A percentile compares a stretch with the other conserved stretches of the same genome.
phyloP scores from a whole-genome alignment of 1,140 invertebrate genomes.

The Diachasmimorpha longicaudata region DNA sequence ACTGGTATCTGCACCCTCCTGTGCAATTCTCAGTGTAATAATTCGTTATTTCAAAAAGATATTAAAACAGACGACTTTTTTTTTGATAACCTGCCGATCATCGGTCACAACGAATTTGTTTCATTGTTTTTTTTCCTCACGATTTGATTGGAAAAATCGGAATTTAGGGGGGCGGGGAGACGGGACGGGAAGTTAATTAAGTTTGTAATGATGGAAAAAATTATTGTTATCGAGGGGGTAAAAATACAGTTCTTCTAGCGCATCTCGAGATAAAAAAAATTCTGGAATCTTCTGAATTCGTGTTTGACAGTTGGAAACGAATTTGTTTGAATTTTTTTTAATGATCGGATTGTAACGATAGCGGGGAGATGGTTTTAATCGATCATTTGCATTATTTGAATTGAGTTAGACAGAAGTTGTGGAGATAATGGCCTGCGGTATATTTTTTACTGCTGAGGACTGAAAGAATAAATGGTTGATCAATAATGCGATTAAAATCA shows the following conservation, averaged over 20 bases:
- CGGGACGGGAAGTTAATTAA: background rate
- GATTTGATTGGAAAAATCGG: background rate
- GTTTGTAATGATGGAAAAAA: background rate
- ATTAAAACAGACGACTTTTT: slow-evolving; percentile 47
- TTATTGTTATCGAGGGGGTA: background rate
- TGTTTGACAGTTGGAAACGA: no score
- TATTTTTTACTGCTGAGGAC: background rate
- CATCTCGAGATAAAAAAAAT: no score
- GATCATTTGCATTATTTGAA: background rate
- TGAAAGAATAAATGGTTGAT: slow-evolving; percentile 26
- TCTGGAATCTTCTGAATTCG: no score
- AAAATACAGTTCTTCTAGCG: background rate
- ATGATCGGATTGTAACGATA: no score
- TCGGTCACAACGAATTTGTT: slow-evolving; percentile 40
- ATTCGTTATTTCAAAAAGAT: slow-evolving; percentile 2
- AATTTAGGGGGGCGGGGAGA: background rate
- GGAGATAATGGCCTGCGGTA: slow-evolving; percentile 1
- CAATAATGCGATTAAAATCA: slow-evolving; percentile 16
- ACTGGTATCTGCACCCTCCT: background rate
- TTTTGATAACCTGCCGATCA: slow-evolving; percentile 4
- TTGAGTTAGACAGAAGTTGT: background rate
- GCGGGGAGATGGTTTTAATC: no score
- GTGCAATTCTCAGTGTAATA: background rate
- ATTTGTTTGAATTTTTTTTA: no score
- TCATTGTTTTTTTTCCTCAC: slow-evolving; percentile 20